A percentile compares a stretch with the other conserved stretches of the same genome.
Evolutionary conservation across 2,797 vertebrate genomes (phyloP).

Genomic region (Morus bassanus): DNA sequence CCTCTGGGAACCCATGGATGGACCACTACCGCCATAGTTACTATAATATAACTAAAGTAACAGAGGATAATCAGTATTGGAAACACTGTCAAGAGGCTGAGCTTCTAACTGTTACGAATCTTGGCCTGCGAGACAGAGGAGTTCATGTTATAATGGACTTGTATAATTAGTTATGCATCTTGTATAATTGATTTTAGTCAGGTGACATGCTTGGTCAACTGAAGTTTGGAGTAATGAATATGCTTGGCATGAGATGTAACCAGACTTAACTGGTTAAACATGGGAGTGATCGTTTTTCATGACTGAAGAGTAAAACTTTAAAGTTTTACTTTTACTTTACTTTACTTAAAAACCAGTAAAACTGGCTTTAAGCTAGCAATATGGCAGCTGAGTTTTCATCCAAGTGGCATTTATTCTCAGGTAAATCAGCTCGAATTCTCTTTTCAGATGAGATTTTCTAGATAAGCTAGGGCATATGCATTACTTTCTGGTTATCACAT

Average conservation of each 20-base stretch:
- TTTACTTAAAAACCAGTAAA: too few relatives aligned
- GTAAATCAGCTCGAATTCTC: background rate
- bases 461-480: background rate
- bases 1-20: background rate
- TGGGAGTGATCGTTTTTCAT: background rate
- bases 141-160: background rate
- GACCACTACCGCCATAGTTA: background rate
- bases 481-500: background rate
- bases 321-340: too few relatives aligned
- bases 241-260: background rate
- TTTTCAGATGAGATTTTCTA: background rate
- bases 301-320: background rate
- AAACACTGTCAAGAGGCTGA: background rate
- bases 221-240: background rate
- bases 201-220: background rate
- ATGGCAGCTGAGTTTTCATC: background rate
- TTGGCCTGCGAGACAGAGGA: background rate
- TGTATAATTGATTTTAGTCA: background rate
- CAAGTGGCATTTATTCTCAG: background rate
- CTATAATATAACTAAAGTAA: background rate
- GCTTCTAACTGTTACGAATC: background rate
- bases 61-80: background rate
- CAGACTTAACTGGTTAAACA: background rate
- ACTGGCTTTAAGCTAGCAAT: background rate
- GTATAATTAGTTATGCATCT: background rate